phyloP scores from a whole-genome alignment of 2,113 vertebrate species.

The Xenotilapia longispinis region DNA sequence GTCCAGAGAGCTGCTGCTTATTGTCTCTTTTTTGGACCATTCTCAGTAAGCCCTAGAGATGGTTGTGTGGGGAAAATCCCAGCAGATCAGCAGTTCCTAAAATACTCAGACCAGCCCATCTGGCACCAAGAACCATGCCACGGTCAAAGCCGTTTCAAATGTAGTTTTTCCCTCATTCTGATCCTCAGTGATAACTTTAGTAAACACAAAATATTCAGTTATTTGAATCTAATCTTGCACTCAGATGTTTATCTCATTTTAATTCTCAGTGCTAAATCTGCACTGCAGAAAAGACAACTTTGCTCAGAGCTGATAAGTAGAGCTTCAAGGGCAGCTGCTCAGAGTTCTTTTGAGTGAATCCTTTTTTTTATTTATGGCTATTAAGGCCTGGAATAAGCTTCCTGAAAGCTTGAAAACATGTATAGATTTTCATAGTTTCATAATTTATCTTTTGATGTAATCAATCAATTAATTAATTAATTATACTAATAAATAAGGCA shows the following conservation, averaged over 20 bases:
- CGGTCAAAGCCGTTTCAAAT: not conserved
- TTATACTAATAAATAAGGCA: not conserved
- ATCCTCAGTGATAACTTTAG: not conserved
- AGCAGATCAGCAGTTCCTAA: not conserved
- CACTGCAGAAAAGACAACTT: not conserved
- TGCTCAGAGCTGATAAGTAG: not conserved
- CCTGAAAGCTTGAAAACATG: not conserved
- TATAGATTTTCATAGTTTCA: not conserved
- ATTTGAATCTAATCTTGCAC: not conserved
- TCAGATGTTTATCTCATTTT: not conserved
- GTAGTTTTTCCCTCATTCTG: not conserved
- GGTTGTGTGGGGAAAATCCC: not conserved
- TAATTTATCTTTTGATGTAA: not conserved
- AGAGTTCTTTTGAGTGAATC: not conserved
- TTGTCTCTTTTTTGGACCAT: not conserved
- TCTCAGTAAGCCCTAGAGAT: not conserved
- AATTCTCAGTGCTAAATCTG: not conserved
- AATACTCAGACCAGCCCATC: not conserved
- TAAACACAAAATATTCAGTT: not conserved
- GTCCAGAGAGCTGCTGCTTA: not conserved
- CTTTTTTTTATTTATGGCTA: not conserved
- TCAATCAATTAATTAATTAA: rapidly evolving
- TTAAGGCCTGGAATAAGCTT: not conserved
- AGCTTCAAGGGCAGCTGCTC: not conserved
- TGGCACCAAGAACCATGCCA: not conserved